Evolutionary conservation across 2,888 invertebrate genomes (phyloP).

Genomic region (Tenthredo amoena): DNA sequence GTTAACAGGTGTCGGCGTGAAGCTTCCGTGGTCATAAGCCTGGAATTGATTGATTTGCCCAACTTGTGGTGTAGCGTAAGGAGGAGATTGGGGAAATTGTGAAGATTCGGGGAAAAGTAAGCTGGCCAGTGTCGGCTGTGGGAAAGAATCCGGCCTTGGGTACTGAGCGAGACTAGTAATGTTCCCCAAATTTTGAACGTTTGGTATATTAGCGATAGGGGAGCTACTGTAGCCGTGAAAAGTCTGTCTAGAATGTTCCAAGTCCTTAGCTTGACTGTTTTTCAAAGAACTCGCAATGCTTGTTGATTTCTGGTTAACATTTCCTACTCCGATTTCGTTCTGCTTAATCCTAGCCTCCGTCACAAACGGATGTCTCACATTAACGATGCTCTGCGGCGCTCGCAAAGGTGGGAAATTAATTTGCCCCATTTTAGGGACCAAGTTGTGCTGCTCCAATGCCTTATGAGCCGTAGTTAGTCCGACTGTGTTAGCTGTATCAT

Average conservation of each 20-base stretch:
- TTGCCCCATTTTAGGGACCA: slow-evolving; percentile 64
- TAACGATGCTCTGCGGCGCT: slow-evolving; percentile 70
- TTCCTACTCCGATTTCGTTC: not conserved
- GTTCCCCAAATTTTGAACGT: slow-evolving; percentile 65
- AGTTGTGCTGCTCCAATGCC: slow-evolving; percentile 64
- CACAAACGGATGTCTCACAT: slow-evolving; percentile 69
- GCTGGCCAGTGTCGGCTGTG: slow-evolving; percentile 67
- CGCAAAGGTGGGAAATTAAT: slow-evolving; percentile 69
- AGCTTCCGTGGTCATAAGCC: slow-evolving; percentile 68
- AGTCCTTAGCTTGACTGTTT: slow-evolving; percentile 62
- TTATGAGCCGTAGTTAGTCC: slow-evolving; percentile 20
- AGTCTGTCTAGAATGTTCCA: slow-evolving; percentile 62
- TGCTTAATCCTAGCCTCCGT: slow-evolving; percentile 69
- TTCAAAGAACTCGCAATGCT: slow-evolving; percentile 59
- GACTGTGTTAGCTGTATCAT: slow-evolving; percentile 55
- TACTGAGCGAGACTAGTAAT: slow-evolving; percentile 68
- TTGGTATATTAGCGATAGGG: slow-evolving; percentile 63
- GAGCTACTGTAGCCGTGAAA: slow-evolving; percentile 68
- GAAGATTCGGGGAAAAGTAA: slow-evolving; percentile 68
- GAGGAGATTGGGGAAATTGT: slow-evolving; percentile 69
- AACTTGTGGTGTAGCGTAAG: slow-evolving; percentile 65
- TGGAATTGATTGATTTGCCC: slow-evolving; percentile 69
- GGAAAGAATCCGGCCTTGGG: slow-evolving; percentile 67
- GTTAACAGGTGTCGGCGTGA: slow-evolving; percentile 66
- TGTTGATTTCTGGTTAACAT: not conserved